Conservation (phyloP, 2,797 vertebrate species). For the Setipinna tenuifilis region DNA sequence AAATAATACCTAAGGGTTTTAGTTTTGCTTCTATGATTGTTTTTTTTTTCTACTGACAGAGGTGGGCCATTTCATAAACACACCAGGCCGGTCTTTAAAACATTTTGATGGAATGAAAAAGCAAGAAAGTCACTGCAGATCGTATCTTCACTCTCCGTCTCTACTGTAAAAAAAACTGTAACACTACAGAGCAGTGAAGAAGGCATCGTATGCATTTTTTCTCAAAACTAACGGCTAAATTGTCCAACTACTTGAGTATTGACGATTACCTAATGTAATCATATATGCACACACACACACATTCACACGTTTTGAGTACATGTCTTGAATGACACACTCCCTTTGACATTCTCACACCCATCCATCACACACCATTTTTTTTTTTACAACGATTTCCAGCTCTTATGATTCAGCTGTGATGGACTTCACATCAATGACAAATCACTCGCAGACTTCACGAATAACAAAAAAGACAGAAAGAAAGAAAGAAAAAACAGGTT, state of each 20-base stretch:
- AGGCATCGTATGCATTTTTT: conserved; percentile 62
- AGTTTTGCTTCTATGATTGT: background rate
- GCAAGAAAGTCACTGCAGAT: conserved; percentile 4
- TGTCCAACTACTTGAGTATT: conserved; percentile 52
- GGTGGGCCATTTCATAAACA: background rate
- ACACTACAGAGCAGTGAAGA: conserved; percentile 49
- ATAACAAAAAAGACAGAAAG: conserved; percentile 29
- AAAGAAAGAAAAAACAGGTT: conserved; percentile 45
- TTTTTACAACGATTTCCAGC: background rate
- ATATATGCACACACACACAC: conserved; percentile 55
- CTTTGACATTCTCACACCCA: background rate
- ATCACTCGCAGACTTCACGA: conserved; percentile 46
- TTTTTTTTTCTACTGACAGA: conserved; percentile 1
- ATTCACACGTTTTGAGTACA: background rate
- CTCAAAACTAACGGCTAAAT: conserved; percentile 49
- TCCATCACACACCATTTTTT: background rate
- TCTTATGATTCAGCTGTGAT: background rate
- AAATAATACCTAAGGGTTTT: conserved; percentile 40
- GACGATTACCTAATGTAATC: conserved; percentile 49
- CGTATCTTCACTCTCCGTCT: background rate
- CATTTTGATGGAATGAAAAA: conserved; percentile 17
- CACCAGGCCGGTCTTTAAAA: background rate
- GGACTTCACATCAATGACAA: background rate
- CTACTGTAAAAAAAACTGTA: background rate
- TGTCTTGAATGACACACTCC: background rate